A percentile compares a stretch with the other conserved stretches of the same genome.
These are phyloP conservation scores for Diadema setosum DNA, from an alignment of 35 echinoderm and acorn worm genomes.

Conservation along the genomic window DNA sequence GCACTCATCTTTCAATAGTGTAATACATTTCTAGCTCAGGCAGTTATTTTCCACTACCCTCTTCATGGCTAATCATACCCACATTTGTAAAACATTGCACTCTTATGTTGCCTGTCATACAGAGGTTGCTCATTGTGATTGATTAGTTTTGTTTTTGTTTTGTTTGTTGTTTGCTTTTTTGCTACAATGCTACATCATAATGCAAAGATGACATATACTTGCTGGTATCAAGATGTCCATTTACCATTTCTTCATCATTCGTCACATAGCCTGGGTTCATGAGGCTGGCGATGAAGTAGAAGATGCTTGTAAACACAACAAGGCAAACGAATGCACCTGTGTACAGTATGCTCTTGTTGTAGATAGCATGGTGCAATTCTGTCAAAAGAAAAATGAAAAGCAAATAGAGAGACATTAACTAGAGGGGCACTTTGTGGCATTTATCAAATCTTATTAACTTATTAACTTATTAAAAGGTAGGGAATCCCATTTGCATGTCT, in stretches of 20 bases:
- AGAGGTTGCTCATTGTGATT: neutral
- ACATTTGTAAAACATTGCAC: neutral
- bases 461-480: no score
- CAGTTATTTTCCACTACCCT: neutral
- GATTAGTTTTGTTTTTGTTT: no score
- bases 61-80: neutral
- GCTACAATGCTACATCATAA: neutral
- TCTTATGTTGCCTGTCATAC: neutral
- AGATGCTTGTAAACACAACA: slow-evolving; percentile 38
- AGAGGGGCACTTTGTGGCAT: no score
- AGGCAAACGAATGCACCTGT: slow-evolving; percentile 24
- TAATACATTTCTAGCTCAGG: no score
- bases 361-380: slow-evolving; percentile 61
- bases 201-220: neutral
- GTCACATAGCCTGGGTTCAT: slow-evolving; percentile 89
- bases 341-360: slow-evolving; percentile 34
- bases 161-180: neutral
- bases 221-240: no score
- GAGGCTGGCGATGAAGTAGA: slow-evolving; percentile 87
- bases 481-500: no score
- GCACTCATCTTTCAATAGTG: no score
- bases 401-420: no score
- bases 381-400: neutral
- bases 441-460: no score
- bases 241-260: slow-evolving; percentile 62